These are phyloP conservation scores for Zophobas atratus DNA, from an alignment of 1,140 invertebrate species.

Conservation along the genomic window DNA sequence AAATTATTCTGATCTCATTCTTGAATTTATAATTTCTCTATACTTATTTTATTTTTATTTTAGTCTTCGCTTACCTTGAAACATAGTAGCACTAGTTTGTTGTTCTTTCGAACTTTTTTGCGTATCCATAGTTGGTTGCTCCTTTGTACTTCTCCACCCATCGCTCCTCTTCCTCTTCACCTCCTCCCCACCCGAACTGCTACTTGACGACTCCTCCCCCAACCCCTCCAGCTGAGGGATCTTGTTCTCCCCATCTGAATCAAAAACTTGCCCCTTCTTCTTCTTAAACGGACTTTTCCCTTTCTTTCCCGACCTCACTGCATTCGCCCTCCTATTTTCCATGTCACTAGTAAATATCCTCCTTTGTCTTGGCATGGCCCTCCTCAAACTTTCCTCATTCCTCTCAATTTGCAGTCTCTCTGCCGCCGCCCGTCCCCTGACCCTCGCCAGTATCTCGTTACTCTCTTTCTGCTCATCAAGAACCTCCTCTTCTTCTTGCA, in stretches of 20 bases:
- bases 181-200: background rate
- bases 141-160: too few species aligned
- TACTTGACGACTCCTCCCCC: background rate
- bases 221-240: constrained; percentile 5
- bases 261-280: constrained; percentile 35
- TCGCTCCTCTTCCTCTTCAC: background rate
- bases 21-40: too few species aligned
- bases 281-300: constrained; percentile 40
- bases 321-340: constrained; percentile 67
- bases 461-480: constrained; percentile 61
- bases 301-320: constrained; percentile 65
- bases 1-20: too few species aligned
- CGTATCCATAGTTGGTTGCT: too few species aligned
- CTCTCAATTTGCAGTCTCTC: constrained; percentile 64
- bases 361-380: constrained; percentile 64
- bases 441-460: constrained; percentile 65
- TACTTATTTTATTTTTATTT: too few species aligned
- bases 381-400: constrained; percentile 56
- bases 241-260: constrained; percentile 24
- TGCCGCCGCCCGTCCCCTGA: constrained; percentile 67
- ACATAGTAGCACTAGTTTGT: background rate
- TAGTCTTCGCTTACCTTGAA: background rate
- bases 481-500: constrained; percentile 64
- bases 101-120: background rate
- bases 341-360: constrained; percentile 68